These are phyloP conservation scores for Ceyx margarethae DNA, from an alignment of 2,113 vertebrate species.

Conservation along the genomic window DNA sequence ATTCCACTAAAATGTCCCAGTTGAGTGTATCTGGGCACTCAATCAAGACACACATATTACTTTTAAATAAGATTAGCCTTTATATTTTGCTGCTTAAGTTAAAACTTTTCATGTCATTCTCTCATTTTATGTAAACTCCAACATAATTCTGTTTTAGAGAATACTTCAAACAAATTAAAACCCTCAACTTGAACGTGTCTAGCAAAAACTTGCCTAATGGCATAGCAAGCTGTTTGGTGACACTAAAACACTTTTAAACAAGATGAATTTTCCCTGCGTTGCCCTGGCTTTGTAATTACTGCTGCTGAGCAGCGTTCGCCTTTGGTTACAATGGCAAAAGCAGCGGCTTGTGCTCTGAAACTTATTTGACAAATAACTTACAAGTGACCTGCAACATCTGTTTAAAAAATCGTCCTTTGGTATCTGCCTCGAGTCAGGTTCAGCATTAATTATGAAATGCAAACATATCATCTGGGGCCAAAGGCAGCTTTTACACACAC, in stretches of 20 bases:
- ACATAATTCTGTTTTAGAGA: constrained; percentile 79
- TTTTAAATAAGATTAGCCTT: constrained; percentile 86
- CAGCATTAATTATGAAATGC: constrained; percentile 35
- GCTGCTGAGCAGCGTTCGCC: constrained; percentile 5
- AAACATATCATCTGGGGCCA: constrained; percentile 14
- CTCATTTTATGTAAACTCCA: constrained; percentile 82
- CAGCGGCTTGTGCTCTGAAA: constrained; percentile 54
- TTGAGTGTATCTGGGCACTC: constrained; percentile 81
- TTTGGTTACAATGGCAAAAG: constrained; percentile 63
- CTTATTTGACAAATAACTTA: constrained; percentile 56
- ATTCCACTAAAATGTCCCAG: constrained; percentile 82
- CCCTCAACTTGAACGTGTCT: constrained; percentile 75
- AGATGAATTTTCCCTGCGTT: constrained; percentile 73
- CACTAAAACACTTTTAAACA: constrained; percentile 73
- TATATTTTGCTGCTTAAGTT: constrained; percentile 87
- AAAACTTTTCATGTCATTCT: constrained; percentile 88
- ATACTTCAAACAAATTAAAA: constrained; percentile 83
- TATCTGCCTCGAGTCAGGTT: constrained; percentile 13
- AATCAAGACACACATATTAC: constrained; percentile 85
- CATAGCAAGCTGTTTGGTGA: constrained; percentile 70
- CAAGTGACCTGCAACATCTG: constrained; percentile 53
- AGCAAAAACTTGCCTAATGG: constrained; percentile 73
- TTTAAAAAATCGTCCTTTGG: constrained; percentile 20
- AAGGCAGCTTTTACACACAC: constrained; percentile 26
- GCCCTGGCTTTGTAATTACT: constrained; percentile 75